Conservation (phyloP, 2,797 vertebrate genomes). For the Anguilla pacifica region DNA sequence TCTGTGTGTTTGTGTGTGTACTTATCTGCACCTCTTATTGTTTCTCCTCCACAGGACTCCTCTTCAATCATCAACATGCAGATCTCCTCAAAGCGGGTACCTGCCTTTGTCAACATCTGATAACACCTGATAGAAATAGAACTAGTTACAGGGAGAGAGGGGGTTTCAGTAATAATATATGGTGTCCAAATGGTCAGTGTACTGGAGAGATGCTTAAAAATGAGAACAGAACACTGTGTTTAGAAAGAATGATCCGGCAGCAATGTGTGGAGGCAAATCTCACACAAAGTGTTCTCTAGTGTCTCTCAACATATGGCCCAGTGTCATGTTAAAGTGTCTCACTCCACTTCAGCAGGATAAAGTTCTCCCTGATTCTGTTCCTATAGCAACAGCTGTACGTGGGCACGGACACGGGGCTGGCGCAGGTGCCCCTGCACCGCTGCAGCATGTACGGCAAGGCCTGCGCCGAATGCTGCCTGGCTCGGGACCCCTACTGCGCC, state of each 20-base stretch:
- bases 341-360: neutral
- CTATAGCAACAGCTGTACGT: constrained; percentile 92
- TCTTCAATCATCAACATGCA: constrained; percentile 89
- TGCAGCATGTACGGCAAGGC: constrained; percentile 87
- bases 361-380: constrained; percentile 35
- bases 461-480: constrained; percentile 91
- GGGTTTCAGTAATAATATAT: neutral
- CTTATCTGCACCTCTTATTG: neutral
- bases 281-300: neutral
- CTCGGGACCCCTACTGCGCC: constrained; percentile 90
- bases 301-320: neutral
- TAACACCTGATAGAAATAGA: neutral
- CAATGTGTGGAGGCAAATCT: neutral
- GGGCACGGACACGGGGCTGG: constrained; percentile 78
- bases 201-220: neutral
- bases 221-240: neutral
- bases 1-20: neutral
- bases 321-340: neutral
- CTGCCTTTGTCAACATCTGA: constrained; percentile 40
- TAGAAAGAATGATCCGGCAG: neutral
- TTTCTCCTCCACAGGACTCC: constrained; percentile 74
- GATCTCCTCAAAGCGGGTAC: constrained; percentile 94
- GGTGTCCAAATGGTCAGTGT: neutral
- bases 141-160: neutral
- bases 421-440: constrained; percentile 88